phyloP scores from a whole-genome alignment of 2,888 invertebrate species.

The Oscheius onirici region DNA sequence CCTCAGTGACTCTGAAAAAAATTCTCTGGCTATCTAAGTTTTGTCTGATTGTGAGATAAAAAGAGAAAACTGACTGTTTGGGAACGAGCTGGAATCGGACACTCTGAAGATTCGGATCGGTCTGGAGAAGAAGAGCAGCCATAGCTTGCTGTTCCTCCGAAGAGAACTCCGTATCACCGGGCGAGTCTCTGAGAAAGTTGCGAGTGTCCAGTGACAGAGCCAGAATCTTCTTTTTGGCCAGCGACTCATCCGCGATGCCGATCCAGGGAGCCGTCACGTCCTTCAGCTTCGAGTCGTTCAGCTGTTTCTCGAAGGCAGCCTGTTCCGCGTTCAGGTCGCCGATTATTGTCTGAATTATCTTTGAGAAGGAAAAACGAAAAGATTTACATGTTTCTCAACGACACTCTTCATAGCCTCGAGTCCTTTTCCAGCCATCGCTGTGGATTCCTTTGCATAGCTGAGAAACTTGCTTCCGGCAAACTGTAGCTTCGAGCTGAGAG shows the following conservation, averaged over 20 bases:
- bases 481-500: slow-evolving; percentile 9
- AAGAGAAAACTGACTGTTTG: slow-evolving; percentile 86
- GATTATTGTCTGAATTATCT: slow-evolving; percentile 84
- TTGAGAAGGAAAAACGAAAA: not conserved
- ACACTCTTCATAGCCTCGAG: slow-evolving; percentile 52
- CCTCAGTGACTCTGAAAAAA: slow-evolving; percentile 79
- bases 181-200: slow-evolving; percentile 96
- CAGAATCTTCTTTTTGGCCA: slow-evolving; percentile 92
- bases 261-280: slow-evolving; percentile 86
- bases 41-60: not conserved
- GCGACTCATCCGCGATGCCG: slow-evolving; percentile 91
- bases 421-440: slow-evolving; percentile 46
- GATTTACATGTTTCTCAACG: slow-evolving; percentile 47
- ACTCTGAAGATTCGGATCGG: slow-evolving; percentile 93
- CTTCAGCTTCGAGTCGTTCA: slow-evolving; percentile 74
- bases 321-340: slow-evolving; percentile 97
- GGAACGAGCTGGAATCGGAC: slow-evolving; percentile 99
- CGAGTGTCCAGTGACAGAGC: slow-evolving; percentile 92
- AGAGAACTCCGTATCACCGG: slow-evolving; percentile 80
- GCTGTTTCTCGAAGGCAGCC: slow-evolving; percentile 91
- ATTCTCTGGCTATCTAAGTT: too few species aligned
- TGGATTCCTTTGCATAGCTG: slow-evolving; percentile 56
- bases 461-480: slow-evolving; percentile 39
- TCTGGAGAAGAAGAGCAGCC: slow-evolving; percentile 91
- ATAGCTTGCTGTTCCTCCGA: slow-evolving; percentile 81